Conservation (phyloP, 2,113 vertebrate genomes). For the Brachyhypopomus gauderio region DNA sequence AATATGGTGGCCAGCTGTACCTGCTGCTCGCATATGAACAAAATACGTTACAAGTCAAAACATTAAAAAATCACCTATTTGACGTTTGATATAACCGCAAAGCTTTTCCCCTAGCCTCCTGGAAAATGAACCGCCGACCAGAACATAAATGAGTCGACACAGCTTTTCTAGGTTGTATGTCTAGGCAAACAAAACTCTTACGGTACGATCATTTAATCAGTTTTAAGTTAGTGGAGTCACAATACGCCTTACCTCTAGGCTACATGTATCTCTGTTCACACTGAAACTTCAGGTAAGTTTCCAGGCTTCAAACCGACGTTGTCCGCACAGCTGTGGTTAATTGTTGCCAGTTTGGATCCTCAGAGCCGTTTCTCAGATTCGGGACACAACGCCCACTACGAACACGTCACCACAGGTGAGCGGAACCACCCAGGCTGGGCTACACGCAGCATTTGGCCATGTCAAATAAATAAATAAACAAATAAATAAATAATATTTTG, state of each 20-base stretch:
- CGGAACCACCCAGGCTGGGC: not conserved
- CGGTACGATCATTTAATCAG: no score
- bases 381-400: not conserved
- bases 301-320: no score
- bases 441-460: not conserved
- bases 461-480: no score
- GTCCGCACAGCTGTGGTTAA: no score
- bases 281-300: no score
- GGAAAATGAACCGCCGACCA: not conserved
- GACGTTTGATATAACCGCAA: not conserved
- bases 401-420: conserved; percentile 72
- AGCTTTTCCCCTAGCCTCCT: not conserved
- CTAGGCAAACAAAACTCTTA: not conserved
- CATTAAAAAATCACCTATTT: not conserved
- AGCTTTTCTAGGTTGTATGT: not conserved
- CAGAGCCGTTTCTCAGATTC: not conserved
- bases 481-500: no score
- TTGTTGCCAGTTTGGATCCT: not conserved
- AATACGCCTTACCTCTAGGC: no score
- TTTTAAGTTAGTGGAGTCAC: not conserved
- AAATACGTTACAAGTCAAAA: not conserved
- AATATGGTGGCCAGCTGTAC: not conserved
- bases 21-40: not conserved
- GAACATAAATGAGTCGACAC: not conserved
- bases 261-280: no score